A percentile compares a stretch with the other conserved stretches of the same genome.
These are phyloP conservation scores for Yponomeuta sedellus DNA, from an alignment of 2,888 invertebrate genomes.

Conservation along the genomic window DNA sequence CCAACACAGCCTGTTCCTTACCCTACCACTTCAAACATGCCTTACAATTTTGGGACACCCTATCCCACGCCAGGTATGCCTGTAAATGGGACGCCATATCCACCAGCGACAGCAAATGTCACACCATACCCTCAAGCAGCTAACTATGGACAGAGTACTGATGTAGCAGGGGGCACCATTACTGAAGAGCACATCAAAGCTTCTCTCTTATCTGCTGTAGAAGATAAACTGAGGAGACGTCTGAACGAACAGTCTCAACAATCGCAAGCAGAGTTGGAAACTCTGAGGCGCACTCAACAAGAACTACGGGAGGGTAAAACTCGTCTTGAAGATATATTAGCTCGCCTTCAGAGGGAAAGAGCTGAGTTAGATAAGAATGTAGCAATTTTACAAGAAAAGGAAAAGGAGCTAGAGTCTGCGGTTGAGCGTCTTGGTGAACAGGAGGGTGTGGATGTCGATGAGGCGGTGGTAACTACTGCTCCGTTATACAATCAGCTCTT, in stretches of 20 bases:
- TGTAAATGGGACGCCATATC: conserved; percentile 41
- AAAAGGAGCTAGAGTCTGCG: conserved; percentile 88
- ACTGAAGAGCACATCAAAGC: conserved; percentile 96
- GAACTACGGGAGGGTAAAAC: conserved; percentile 90
- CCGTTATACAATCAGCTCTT: conserved; percentile 97
- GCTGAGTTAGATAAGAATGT: conserved; percentile 90
- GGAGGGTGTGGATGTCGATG: conserved; percentile 93
- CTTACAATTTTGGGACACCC: conserved; percentile 51
- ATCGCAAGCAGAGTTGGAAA: conserved; percentile 93
- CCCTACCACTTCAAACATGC: conserved; percentile 39
- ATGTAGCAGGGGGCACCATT: conserved; percentile 84
- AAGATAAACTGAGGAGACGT: conserved; percentile 92
- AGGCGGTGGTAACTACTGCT: conserved; percentile 96
- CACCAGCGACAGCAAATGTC: conserved; percentile 37
- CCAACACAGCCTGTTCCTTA: conserved; percentile 68
- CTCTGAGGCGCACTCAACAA: conserved; percentile 89
- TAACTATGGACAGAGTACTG: conserved; percentile 44
- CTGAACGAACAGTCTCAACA: conserved; percentile 94
- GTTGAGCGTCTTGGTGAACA: conserved; percentile 85
- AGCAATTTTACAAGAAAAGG: conserved; percentile 88
- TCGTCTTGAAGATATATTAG: conserved; percentile 87
- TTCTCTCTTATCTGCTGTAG: conserved; percentile 94
- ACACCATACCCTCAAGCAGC: conserved; percentile 50
- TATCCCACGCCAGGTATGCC: conserved; percentile 25
- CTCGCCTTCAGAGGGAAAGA: conserved; percentile 85